These are phyloP conservation scores for Melanargia galathea DNA, from an alignment of 2,888 invertebrate genomes.

Conservation along the genomic window DNA sequence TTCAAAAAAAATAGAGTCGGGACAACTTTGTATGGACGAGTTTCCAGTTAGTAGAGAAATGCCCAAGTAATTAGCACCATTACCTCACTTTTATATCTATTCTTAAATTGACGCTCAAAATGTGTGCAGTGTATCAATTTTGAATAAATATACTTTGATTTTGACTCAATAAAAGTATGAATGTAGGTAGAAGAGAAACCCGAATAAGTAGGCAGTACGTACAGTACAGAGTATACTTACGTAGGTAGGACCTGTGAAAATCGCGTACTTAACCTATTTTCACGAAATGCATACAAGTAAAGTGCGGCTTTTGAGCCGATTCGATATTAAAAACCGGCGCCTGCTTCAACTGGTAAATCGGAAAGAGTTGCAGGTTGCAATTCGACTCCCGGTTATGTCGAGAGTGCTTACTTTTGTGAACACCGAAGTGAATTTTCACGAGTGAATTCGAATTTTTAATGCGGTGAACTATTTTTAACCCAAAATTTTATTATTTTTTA, in stretches of 20 bases:
- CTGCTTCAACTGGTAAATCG: conserved; percentile 32
- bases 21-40: no score
- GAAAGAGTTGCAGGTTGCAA: conserved; percentile 30
- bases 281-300: conserved; percentile 29
- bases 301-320: conserved; percentile 29
- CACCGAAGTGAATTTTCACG: not conserved
- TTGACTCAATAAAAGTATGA: not conserved
- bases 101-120: no score
- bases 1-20: no score
- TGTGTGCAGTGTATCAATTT: no score
- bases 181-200: not conserved
- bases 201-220: not conserved
- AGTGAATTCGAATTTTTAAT: not conserved
- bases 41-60: no score
- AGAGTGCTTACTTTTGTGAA: conserved; percentile 6
- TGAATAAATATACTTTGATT: no score
- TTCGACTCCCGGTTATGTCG: conserved; percentile 26
- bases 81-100: no score
- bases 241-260: conserved; percentile 7
- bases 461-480: not conserved
- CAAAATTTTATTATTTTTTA: no score
- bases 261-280: conserved; percentile 32
- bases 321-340: conserved; percentile 28
- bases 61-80: no score
- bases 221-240: no score